Evolutionary conservation across 2,888 invertebrate species (phyloP).

Genomic region (Drosophila prostipennis): DNA sequence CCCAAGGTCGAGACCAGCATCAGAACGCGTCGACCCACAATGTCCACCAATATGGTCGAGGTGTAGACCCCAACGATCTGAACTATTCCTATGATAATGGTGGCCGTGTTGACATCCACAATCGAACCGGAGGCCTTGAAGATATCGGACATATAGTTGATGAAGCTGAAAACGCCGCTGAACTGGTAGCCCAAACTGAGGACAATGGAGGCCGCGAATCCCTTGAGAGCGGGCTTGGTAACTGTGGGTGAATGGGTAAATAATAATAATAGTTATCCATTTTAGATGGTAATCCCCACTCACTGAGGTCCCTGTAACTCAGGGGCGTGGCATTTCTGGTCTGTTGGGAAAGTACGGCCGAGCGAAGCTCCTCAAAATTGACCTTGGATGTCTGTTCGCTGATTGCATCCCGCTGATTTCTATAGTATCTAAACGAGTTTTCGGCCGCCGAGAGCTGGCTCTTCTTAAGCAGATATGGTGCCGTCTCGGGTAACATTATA

Average conservation of each 20-base stretch:
- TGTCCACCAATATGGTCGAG: constrained; percentile 78
- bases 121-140: constrained; percentile 74
- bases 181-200: constrained; percentile 74
- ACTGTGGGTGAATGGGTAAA: constrained; percentile 53
- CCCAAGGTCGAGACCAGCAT: constrained; percentile 78
- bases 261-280: no score
- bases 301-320: constrained; percentile 73
- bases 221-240: constrained; percentile 70
- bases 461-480: constrained; percentile 71
- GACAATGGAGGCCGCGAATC: constrained; percentile 62
- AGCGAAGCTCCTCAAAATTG: constrained; percentile 69
- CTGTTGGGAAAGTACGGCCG: constrained; percentile 54
- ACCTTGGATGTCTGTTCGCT: constrained; percentile 23
- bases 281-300: constrained; percentile 28
- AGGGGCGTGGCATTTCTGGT: constrained; percentile 25
- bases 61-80: constrained; percentile 80
- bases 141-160: constrained; percentile 82
- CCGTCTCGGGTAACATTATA: constrained; percentile 79
- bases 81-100: constrained; percentile 79
- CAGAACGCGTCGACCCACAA: constrained; percentile 77
- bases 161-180: constrained; percentile 79
- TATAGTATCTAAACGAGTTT: constrained; percentile 76
- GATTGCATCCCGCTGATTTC: constrained; percentile 53
- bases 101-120: constrained; percentile 78
- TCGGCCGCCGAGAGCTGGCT: constrained; percentile 67